Evolutionary conservation across 1,140 invertebrate genomes (phyloP).

Genomic region (Myzus persicae): DNA sequence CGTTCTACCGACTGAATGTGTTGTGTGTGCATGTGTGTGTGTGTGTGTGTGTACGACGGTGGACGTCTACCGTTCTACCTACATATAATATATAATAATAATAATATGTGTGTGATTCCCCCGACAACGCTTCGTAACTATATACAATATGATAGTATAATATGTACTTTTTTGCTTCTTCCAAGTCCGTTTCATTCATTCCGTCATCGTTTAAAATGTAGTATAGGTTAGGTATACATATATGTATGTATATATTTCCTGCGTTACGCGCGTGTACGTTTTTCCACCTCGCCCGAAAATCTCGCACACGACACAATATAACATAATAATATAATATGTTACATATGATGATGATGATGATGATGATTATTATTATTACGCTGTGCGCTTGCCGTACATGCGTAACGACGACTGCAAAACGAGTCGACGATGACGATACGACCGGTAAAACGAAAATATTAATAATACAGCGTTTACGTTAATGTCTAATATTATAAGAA

Average conservation of each 20-base stretch:
- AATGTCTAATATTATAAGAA: background rate
- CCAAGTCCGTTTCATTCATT: constrained; percentile 48
- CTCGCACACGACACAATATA: background rate
- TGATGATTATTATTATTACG: background rate
- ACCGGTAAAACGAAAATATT: constrained; percentile 15
- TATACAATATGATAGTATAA: background rate
- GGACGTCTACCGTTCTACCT: constrained; percentile 16
- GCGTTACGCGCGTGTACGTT: constrained; percentile 26
- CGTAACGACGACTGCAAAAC: background rate
- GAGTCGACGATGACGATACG: background rate
- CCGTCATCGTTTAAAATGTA: background rate
- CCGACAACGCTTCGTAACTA: constrained; percentile 37
- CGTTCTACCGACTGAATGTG: constrained; percentile 38
- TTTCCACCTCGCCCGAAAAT: constrained; percentile 19
- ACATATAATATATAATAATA: background rate
- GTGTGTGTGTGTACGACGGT: background rate
- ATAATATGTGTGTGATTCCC: constrained; percentile 35
- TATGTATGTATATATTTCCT: background rate
- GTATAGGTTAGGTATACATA: background rate
- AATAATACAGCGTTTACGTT: background rate
- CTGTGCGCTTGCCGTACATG: background rate
- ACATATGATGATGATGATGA: background rate
- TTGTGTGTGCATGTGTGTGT: background rate
- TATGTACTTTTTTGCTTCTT: constrained; percentile 24
- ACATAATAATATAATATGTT: background rate